Percentiles rank a stretch among this genome's conserved stretches.
Evolutionary conservation across 1,140 invertebrate genomes (phyloP).

Genomic region (Drosophila suzukii): DNA sequence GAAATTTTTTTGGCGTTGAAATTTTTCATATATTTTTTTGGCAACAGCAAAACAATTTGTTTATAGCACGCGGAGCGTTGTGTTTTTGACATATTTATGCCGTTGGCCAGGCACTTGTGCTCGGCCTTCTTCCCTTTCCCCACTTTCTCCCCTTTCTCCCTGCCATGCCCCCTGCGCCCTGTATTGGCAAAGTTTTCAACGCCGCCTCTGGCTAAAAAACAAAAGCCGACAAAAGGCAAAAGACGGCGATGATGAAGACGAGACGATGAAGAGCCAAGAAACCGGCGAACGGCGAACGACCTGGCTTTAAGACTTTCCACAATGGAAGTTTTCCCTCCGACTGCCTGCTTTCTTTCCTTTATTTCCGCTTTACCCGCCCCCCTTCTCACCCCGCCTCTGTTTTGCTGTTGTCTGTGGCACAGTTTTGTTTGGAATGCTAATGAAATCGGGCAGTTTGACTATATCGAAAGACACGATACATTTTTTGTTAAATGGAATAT

Average conservation of each 20-base stretch:
- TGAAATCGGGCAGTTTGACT: conserved; percentile 12
- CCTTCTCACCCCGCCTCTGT: conserved; percentile 17
- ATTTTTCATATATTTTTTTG: conserved; percentile 40
- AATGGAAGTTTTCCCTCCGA: conserved; percentile 24
- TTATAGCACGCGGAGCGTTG: conserved; percentile 66
- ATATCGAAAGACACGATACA: background rate
- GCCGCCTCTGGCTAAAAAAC: conserved; percentile 51
- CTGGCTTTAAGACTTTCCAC: conserved; percentile 57
- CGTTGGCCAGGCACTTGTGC: conserved; percentile 64
- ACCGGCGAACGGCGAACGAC: conserved; percentile 23
- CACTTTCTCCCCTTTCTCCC: background rate
- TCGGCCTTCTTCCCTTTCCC: conserved; percentile 5
- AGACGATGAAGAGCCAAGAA: conserved; percentile 35
- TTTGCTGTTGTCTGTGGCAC: conserved; percentile 70
- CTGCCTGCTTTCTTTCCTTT: conserved; percentile 17
- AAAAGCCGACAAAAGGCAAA: conserved; percentile 54
- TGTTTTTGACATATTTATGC: conserved; percentile 83
- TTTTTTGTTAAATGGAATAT: no score
- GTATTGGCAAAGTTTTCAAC: conserved; percentile 22
- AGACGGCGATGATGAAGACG: conserved; percentile 31
- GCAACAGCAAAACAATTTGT: conserved; percentile 79
- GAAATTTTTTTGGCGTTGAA: conserved; percentile 29
- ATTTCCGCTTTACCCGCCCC: conserved; percentile 29
- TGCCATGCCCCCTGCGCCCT: conserved; percentile 2
- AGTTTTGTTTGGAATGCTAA: conserved; percentile 55